Percentiles rank a stretch among this genome's conserved stretches.
Conservation (phyloP, 2,797 vertebrate species). For the Chiroxiphia lanceolata region DNA sequence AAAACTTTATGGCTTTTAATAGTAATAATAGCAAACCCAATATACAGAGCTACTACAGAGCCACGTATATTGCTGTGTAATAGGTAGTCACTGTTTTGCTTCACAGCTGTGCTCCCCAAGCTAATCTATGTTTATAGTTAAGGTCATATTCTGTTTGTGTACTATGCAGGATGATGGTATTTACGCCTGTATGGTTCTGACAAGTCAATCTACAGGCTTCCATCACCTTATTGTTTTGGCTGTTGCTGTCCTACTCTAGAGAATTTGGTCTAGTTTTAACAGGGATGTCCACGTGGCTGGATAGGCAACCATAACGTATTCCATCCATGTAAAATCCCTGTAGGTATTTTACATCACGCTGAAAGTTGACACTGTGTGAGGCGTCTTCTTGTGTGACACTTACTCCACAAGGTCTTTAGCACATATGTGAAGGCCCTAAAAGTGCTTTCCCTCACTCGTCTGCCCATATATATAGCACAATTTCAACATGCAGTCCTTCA, state of each 20-base stretch:
- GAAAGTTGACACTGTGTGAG: background rate
- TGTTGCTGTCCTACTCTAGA: background rate
- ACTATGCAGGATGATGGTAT: background rate
- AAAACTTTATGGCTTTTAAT: slow-evolving; percentile 6
- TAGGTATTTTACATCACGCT: background rate
- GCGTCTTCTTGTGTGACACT: background rate
- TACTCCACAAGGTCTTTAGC: background rate
- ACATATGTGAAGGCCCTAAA: background rate
- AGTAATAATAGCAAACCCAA: background rate
- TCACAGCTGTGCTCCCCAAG: background rate
- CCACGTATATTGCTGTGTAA: background rate
- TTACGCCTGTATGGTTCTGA: background rate
- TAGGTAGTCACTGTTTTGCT: background rate
- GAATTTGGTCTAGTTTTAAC: background rate
- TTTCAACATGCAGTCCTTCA: background rate
- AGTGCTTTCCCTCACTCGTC: background rate
- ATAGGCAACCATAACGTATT: background rate
- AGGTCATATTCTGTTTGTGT: background rate
- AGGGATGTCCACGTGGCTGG: background rate
- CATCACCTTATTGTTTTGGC: background rate
- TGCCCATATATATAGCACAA: background rate
- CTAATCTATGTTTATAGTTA: background rate
- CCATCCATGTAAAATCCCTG: background rate
- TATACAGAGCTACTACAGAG: background rate
- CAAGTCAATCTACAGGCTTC: background rate